A percentile compares a stretch with the other conserved stretches of the same genome.
phyloP scores from a whole-genome alignment of 2,888 invertebrate genomes.

The Scaptomyza parva region DNA sequence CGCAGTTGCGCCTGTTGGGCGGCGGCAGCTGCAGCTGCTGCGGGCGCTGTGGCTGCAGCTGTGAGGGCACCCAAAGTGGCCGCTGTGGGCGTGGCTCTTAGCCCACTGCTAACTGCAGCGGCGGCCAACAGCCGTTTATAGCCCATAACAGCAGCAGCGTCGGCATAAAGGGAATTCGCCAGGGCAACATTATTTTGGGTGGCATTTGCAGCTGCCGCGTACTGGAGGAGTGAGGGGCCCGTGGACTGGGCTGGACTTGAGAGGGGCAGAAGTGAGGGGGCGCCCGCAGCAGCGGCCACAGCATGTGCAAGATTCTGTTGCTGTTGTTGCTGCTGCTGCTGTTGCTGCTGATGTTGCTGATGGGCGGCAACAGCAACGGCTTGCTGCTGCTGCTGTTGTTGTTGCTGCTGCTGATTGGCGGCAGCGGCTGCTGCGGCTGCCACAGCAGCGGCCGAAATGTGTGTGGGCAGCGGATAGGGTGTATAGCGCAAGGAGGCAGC shows the following conservation, averaged over 20 bases:
- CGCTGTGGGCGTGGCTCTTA: slow-evolving; percentile 74
- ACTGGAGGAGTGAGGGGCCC: slow-evolving; percentile 85
- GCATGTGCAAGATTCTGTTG: slow-evolving; percentile 75
- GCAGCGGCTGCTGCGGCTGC: slow-evolving; percentile 81
- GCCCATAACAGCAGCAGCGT: slow-evolving; percentile 84
- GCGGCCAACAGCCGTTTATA: slow-evolving; percentile 85
- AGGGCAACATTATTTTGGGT: slow-evolving; percentile 84
- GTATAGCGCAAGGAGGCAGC: slow-evolving; percentile 85
- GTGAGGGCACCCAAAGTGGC: slow-evolving; percentile 78
- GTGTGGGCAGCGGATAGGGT: slow-evolving; percentile 87
- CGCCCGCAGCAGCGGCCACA: slow-evolving; percentile 71
- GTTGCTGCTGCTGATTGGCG: slow-evolving; percentile 82
- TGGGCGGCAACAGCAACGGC: slow-evolving; percentile 79
- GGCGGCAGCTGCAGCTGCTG: slow-evolving; percentile 78
- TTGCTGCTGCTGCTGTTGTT: slow-evolving; percentile 77
- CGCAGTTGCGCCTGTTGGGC: slow-evolving; percentile 79
- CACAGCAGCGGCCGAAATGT: slow-evolving; percentile 83
- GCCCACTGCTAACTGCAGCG: slow-evolving; percentile 82
- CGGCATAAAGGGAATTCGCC: slow-evolving; percentile 86
- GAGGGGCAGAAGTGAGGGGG: slow-evolving; percentile 61
- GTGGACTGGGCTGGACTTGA: slow-evolving; percentile 66
- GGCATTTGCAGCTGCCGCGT: slow-evolving; percentile 87
- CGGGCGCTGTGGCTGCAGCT: slow-evolving; percentile 80
- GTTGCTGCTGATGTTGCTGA: slow-evolving; percentile 76
- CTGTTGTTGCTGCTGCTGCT: slow-evolving; percentile 77